phyloP scores from a whole-genome alignment of 2,888 invertebrate species.

The Drosophila neotestacea region DNA sequence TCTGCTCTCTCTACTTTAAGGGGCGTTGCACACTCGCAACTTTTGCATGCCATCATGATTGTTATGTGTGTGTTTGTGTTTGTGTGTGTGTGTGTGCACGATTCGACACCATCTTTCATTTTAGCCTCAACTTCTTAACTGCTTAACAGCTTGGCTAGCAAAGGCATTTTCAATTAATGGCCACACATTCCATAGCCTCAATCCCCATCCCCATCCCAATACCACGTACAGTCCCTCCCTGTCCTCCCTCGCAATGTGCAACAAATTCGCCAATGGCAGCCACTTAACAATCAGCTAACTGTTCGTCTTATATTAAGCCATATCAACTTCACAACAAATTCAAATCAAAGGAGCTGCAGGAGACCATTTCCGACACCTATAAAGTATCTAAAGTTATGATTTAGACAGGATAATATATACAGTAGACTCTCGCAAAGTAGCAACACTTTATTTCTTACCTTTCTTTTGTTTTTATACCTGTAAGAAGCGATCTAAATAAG shows the following conservation, averaged over 20 bases:
- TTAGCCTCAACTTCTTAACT: slow-evolving; percentile 54
- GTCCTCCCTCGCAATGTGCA: slow-evolving; percentile 33
- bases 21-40: slow-evolving; percentile 67
- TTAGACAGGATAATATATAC: too few relatives aligned
- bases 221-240: neutral
- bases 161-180: slow-evolving; percentile 77
- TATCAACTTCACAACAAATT: slow-evolving; percentile 5
- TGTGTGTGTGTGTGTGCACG: slow-evolving; percentile 55
- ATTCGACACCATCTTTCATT: slow-evolving; percentile 79
- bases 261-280: slow-evolving; percentile 71
- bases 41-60: slow-evolving; percentile 79
- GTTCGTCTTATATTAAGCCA: slow-evolving; percentile 27
- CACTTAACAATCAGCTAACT: slow-evolving; percentile 45
- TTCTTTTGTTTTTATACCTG: too few relatives aligned
- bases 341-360: neutral
- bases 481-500: too few relatives aligned
- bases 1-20: slow-evolving; percentile 24
- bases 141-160: slow-evolving; percentile 45
- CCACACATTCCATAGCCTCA: slow-evolving; percentile 70
- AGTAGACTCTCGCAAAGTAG: neutral
- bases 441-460: too few relatives aligned
- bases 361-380: neutral
- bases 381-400: neutral
- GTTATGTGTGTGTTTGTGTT: slow-evolving; percentile 45
- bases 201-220: slow-evolving; percentile 1